phyloP scores from a whole-genome alignment of 2,797 vertebrate species.

The Haliaeetus albicilla region DNA sequence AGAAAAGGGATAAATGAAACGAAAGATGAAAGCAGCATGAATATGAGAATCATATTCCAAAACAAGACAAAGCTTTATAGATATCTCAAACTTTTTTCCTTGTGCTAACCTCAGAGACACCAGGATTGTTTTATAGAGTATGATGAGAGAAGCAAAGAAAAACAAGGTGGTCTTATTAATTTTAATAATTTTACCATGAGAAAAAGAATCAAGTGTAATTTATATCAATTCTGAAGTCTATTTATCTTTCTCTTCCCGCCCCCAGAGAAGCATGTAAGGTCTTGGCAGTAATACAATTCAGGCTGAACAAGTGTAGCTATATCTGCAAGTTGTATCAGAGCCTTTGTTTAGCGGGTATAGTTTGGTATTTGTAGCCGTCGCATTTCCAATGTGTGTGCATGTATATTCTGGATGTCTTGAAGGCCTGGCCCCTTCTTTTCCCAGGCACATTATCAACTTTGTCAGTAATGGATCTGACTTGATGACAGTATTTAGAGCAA shows the following conservation, averaged over 20 bases:
- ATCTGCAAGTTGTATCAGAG: neutral
- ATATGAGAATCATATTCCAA: neutral
- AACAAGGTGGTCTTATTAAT: neutral
- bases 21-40: neutral
- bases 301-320: neutral
- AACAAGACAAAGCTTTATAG: neutral
- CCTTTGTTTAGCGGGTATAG: neutral
- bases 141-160: neutral
- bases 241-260: neutral
- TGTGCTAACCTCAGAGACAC: neutral
- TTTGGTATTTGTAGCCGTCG: neutral
- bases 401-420: neutral
- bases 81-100: neutral
- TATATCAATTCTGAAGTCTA: neutral
- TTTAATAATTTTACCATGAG: neutral
- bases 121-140: neutral
- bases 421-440: neutral
- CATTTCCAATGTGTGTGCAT: neutral
- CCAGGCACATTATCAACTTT: neutral
- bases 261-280: neutral
- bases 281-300: neutral
- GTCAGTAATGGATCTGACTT: neutral
- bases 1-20: neutral
- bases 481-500: neutral
- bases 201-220: neutral